These are phyloP conservation scores for Sparus aurata DNA, from an alignment of 2,797 vertebrate genomes.

Conservation along the genomic window DNA sequence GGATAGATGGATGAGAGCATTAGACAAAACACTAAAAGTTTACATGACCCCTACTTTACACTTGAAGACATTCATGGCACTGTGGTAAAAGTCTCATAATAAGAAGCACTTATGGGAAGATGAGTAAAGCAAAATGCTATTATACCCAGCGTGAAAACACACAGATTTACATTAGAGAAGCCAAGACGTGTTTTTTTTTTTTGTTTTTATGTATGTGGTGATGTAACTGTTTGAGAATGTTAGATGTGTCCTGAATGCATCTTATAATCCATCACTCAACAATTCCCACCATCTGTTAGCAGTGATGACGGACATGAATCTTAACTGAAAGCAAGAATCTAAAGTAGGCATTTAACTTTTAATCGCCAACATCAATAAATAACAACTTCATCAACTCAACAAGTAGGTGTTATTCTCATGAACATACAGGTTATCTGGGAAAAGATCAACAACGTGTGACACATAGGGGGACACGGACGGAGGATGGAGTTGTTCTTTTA, in stretches of 20 bases:
- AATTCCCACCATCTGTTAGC: no score
- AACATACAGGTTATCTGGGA: not conserved
- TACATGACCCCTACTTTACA: slow-evolving; percentile 44
- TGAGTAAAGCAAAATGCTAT: not conserved
- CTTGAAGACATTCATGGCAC: slow-evolving; percentile 44
- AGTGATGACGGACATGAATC: not conserved
- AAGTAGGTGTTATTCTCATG: not conserved
- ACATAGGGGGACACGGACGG: not conserved
- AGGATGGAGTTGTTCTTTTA: not conserved
- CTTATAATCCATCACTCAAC: not conserved
- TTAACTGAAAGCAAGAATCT: not conserved
- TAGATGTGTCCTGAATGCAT: not conserved
- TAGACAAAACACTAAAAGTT: slow-evolving; percentile 56
- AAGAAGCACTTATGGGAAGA: slow-evolving; percentile 23
- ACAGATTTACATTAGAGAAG: not conserved
- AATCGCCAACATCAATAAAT: not conserved
- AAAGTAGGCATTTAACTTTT: not conserved
- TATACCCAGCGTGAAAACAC: not conserved
- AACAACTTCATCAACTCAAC: not conserved
- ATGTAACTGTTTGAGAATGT: not conserved
- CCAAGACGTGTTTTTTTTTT: not conserved
- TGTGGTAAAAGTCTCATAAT: slow-evolving; percentile 34
- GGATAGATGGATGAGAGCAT: slow-evolving; percentile 64
- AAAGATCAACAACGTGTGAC: not conserved
- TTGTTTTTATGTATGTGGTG: not conserved